Evolutionary conservation across 2,113 vertebrate species (phyloP).

Genomic region (Pteruthius melanotis): DNA sequence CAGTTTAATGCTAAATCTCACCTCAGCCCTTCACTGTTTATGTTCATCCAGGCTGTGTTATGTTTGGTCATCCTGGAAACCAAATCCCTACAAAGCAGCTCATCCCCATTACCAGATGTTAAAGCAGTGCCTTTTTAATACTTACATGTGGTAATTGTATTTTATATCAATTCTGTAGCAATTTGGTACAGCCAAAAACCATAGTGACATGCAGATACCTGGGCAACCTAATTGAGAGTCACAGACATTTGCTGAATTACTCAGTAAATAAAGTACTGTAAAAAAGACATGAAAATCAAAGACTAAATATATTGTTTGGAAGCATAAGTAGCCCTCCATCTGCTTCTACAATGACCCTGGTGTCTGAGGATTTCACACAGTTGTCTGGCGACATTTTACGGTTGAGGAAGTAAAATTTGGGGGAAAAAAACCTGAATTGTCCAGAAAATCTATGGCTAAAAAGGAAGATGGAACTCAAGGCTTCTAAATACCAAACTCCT

Average conservation of each 20-base stretch:
- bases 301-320: background rate
- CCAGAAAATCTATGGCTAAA: background rate
- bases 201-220: rapidly evolving
- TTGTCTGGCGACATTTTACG: background rate
- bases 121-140: background rate
- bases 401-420: background rate
- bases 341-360: background rate
- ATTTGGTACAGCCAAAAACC: background rate
- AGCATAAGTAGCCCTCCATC: background rate
- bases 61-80: background rate
- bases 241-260: background rate
- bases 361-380: background rate
- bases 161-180: background rate
- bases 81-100: background rate
- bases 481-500: background rate
- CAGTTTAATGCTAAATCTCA: background rate
- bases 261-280: background rate
- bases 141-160: background rate
- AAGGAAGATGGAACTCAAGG: background rate
- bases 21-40: background rate
- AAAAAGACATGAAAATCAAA: background rate
- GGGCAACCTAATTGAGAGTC: background rate
- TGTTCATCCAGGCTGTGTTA: background rate
- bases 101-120: rapidly evolving
- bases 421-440: rapidly evolving